Evolutionary conservation across 2,888 invertebrate genomes (phyloP).

Genomic region (Salticus scenicus): DNA sequence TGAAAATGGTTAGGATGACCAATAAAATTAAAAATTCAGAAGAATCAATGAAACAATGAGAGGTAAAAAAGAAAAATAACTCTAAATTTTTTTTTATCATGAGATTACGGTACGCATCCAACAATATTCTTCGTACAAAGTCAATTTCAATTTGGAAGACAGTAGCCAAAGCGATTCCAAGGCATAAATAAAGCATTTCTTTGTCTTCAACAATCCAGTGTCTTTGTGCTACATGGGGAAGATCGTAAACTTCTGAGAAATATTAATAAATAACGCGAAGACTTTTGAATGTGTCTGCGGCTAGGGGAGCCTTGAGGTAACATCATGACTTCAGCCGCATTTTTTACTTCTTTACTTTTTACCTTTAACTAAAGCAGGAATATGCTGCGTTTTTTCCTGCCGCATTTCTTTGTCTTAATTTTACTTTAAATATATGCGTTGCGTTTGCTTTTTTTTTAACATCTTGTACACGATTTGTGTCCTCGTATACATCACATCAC

Average conservation of each 20-base stretch:
- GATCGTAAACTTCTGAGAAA: constrained; percentile 61
- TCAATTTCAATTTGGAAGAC: not conserved
- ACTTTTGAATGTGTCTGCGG: constrained; percentile 56
- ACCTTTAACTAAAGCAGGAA: constrained; percentile 40
- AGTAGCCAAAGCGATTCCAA: not conserved
- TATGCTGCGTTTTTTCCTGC: constrained; percentile 47
- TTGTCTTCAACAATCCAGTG: constrained; percentile 65
- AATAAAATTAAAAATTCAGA: not conserved
- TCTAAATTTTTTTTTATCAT: not conserved
- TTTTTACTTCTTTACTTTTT: constrained; percentile 43
- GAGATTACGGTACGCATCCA: not conserved
- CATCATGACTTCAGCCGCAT: constrained; percentile 43
- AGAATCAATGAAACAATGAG: not conserved
- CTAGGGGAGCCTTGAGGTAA: constrained; percentile 35
- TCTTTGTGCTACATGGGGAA: constrained; percentile 51
- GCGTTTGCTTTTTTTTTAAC: constrained; percentile 50
- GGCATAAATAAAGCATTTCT: constrained; percentile 62
- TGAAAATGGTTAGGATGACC: not conserved
- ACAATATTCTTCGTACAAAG: not conserved
- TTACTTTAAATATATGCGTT: constrained; percentile 53
- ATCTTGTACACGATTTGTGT: constrained; percentile 45
- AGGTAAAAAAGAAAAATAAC: not conserved
- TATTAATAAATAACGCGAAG: constrained; percentile 63
- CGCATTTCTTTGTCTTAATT: constrained; percentile 66
- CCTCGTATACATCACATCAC: constrained; percentile 18